Evolutionary conservation across 2,113 vertebrate species (phyloP).

Genomic region (Ptychochromis oligacanthus): DNA sequence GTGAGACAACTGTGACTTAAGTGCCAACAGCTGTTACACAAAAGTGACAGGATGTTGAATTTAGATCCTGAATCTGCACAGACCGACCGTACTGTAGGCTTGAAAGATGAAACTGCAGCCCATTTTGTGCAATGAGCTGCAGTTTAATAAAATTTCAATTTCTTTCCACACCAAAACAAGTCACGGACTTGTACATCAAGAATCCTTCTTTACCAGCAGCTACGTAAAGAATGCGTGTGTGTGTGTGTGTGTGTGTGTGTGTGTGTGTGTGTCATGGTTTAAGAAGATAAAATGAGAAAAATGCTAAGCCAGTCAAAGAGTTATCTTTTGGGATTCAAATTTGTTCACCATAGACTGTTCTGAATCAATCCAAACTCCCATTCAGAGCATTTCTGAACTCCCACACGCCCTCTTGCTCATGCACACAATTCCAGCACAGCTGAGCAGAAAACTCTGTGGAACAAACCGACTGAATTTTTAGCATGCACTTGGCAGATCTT

Average conservation of each 20-base stretch:
- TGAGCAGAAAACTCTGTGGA: slow-evolving; percentile 8
- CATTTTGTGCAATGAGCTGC: neutral
- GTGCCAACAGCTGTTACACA: neutral
- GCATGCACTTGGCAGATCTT: neutral
- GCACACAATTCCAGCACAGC: neutral
- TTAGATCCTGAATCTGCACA: neutral
- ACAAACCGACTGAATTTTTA: neutral
- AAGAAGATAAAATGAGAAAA: slow-evolving; percentile 8
- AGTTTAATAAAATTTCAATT: neutral
- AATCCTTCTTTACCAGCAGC: neutral
- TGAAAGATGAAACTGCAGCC: neutral
- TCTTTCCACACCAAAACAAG: neutral
- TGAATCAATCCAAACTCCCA: slow-evolving; percentile 4
- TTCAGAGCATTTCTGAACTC: slow-evolving; percentile 7
- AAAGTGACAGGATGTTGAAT: neutral
- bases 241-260: neutral
- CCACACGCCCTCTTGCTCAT: slow-evolving; percentile 1
- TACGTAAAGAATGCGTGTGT: neutral
- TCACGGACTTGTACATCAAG: neutral
- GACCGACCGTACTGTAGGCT: neutral
- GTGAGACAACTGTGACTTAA: neutral
- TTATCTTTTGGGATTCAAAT: slow-evolving; percentile 11
- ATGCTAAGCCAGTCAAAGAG: slow-evolving; percentile 4
- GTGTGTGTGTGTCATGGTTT: neutral
- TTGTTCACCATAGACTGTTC: neutral